These are phyloP conservation scores for Lasioglossum lativentre DNA, from an alignment of 2,888 invertebrate genomes.

Conservation along the genomic window DNA sequence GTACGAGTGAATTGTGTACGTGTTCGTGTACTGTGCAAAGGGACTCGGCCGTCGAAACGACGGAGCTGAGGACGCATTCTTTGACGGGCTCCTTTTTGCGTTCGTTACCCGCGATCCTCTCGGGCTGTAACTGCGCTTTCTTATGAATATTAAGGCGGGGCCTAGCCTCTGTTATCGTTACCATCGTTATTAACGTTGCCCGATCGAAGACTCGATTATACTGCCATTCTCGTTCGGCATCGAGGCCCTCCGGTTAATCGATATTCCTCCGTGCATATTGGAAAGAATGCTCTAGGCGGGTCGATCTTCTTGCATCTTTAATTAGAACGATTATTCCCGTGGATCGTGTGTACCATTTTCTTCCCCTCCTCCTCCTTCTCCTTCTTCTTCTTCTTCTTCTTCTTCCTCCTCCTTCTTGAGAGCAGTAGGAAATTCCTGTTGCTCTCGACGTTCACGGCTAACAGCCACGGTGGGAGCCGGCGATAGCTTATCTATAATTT, in stretches of 20 bases:
- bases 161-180: neutral
- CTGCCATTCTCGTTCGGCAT: neutral
- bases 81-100: neutral
- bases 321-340: conserved; percentile 24
- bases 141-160: neutral
- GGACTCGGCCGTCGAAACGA: neutral
- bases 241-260: neutral
- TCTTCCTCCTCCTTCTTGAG: neutral
- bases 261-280: conserved; percentile 7
- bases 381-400: neutral
- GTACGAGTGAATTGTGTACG: neutral
- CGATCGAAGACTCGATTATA: conserved; percentile 14
- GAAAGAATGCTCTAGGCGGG: neutral
- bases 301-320: conserved; percentile 20
- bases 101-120: neutral
- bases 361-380: too few species aligned
- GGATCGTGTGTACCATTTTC: neutral
- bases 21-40: neutral
- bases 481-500: neutral
- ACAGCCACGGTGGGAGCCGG: neutral
- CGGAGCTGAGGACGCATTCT: neutral
- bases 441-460: neutral
- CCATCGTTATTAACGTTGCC: conserved; percentile 1
- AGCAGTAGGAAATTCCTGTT: neutral
- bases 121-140: neutral